Base-by-base conservation (phyloP, 2,797 vertebrate genomes). In the Sternarchorhynchus goeldii region DNA sequence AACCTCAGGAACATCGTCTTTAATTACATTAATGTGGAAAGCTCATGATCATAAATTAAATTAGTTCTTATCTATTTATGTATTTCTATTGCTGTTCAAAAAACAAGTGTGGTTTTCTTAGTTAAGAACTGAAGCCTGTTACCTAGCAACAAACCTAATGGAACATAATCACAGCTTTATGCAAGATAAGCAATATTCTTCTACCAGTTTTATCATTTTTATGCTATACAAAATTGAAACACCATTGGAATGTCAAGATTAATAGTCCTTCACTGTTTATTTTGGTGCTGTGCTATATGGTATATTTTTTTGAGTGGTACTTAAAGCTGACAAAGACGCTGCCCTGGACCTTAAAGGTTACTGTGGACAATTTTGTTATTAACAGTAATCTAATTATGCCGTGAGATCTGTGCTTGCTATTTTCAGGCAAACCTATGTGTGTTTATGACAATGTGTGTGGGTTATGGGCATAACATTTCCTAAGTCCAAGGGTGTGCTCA, bases 391-490 rank as follows among this genome's bases (percentile, higher is more conserved):
- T 31, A 31, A 31, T 21, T 59, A 8, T 32, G 25, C 31, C 55
- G 45, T 76, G 29, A 3, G n/a, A 68, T 39, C 4, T 18, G 34
- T 31, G 50, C 20, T 55, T 62, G 80, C n/a, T 25, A 21, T 34
- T 45, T 73, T 77, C 58, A 62, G 66, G 12, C 75, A 73, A 57
- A 68, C 63, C 62, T 64, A 34, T 21, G 34, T 25, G 16, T 31
- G 18, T n/a, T 60, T 63, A 18, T 55, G 2, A 25, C 31, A 36
- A 64, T 39, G 3, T 18, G 4, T 31, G 60, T 21, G 16, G 34
- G 39, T 67, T 25, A n/a, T 18, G 65, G 36, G 14, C 32, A 14
- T 58, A 39, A 66, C 53, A 69, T 56, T 25, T 68, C 63, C 63
- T 69, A 57, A 66, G 70, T 60, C 14, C 56, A 39, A 31, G 45